A percentile compares a stretch with the other conserved stretches of the same genome.
Conservation (phyloP, 2,113 vertebrate genomes). For the Nyctereutes procyonoides region DNA sequence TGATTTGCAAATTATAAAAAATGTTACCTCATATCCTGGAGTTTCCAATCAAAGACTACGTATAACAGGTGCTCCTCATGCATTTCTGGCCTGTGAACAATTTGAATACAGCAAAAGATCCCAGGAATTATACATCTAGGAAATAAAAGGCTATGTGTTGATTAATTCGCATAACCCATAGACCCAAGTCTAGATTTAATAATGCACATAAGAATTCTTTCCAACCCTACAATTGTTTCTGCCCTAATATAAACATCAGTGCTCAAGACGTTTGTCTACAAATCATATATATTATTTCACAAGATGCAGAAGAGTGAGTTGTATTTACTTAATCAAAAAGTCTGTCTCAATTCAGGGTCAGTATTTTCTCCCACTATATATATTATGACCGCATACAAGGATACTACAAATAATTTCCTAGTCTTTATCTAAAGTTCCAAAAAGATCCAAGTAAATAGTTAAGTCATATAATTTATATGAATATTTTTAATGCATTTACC, state of each 20-base stretch:
- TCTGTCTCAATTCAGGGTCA: background rate
- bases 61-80: background rate
- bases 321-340: background rate
- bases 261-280: background rate
- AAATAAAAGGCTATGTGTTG: background rate
- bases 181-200: background rate
- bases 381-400: background rate
- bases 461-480: background rate
- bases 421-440: background rate
- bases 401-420: background rate
- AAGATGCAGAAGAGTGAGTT: background rate
- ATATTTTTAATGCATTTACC: background rate
- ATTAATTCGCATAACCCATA: background rate
- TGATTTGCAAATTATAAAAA: background rate
- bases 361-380: background rate
- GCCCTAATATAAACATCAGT: background rate
- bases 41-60: background rate
- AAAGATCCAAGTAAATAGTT: background rate
- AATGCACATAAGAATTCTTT: background rate
- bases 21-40: background rate
- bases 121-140: background rate
- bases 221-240: background rate
- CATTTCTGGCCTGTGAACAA: background rate
- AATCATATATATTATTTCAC: background rate
- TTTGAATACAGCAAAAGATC: background rate